Percentiles rank a stretch among this genome's conserved stretches.
phyloP scores from a whole-genome alignment of 2,113 vertebrate genomes.

The Eolophus roseicapilla region DNA sequence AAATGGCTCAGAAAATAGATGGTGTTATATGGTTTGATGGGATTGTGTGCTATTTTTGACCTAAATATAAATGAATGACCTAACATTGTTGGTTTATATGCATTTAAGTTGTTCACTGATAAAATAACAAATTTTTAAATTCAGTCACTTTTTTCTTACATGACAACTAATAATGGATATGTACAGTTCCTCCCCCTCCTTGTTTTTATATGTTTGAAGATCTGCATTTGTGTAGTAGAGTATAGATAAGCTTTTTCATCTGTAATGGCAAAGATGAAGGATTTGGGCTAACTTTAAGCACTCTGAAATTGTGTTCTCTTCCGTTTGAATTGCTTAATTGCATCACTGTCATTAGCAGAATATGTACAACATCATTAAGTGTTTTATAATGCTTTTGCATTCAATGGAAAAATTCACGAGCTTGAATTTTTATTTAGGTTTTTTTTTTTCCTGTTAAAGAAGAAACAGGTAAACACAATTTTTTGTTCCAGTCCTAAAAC shows the following conservation, averaged over 20 bases:
- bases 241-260: neutral
- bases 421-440: neutral
- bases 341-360: neutral
- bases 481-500: neutral
- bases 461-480: neutral
- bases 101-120: neutral
- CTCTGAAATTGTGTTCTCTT: neutral
- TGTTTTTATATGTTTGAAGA: neutral
- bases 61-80: neutral
- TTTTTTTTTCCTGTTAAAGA: neutral
- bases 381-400: neutral
- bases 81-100: neutral
- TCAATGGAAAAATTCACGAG: neutral
- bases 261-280: neutral
- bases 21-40: neutral
- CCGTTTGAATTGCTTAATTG: neutral
- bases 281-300: neutral
- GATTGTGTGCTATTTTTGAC: neutral
- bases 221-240: neutral
- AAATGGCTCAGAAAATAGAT: neutral
- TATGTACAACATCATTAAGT: neutral
- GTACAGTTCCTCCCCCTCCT: rapidly evolving
- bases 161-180: neutral
- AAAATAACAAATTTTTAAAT: neutral
- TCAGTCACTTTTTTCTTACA: neutral